phyloP scores from a whole-genome alignment of 2,888 invertebrate genomes.

The Caenorhabditis sp. region DNA sequence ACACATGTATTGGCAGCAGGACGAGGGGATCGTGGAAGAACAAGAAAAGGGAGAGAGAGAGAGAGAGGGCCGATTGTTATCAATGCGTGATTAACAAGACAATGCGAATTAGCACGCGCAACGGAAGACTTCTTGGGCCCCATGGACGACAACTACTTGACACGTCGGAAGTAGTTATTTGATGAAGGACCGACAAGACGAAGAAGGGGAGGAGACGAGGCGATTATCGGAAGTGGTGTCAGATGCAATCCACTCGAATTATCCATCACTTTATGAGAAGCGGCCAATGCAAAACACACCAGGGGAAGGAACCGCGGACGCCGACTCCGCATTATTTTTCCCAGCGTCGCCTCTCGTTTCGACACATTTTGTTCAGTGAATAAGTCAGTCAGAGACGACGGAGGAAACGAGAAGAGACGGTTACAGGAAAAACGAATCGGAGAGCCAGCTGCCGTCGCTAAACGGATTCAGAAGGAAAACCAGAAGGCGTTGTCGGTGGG shows the following conservation, averaged over 20 bases:
- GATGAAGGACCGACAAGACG: constrained; percentile 24
- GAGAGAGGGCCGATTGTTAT: constrained; percentile 39
- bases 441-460: constrained; percentile 2
- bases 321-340: too few relatives aligned
- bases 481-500: constrained; percentile 1
- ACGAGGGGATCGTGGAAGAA: background rate
- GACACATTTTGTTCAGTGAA: too few relatives aligned
- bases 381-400: background rate
- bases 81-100: constrained; percentile 51
- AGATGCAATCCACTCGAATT: constrained; percentile 54
- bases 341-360: too few relatives aligned
- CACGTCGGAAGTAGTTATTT: constrained; percentile 58
- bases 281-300: background rate
- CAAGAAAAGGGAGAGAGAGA: too few relatives aligned
- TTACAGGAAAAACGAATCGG: constrained; percentile 2
- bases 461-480: background rate
- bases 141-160: constrained; percentile 39
- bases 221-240: constrained; percentile 61
- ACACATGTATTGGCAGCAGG: constrained; percentile 20
- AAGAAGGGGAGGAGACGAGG: constrained; percentile 14
- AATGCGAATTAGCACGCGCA: constrained; percentile 53
- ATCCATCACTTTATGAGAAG: constrained; percentile 40
- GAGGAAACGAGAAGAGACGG: constrained; percentile 12
- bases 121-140: background rate
- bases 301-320: too few relatives aligned